phyloP scores from a whole-genome alignment of 2,113 vertebrate species.

The Trematomus loennbergii region DNA sequence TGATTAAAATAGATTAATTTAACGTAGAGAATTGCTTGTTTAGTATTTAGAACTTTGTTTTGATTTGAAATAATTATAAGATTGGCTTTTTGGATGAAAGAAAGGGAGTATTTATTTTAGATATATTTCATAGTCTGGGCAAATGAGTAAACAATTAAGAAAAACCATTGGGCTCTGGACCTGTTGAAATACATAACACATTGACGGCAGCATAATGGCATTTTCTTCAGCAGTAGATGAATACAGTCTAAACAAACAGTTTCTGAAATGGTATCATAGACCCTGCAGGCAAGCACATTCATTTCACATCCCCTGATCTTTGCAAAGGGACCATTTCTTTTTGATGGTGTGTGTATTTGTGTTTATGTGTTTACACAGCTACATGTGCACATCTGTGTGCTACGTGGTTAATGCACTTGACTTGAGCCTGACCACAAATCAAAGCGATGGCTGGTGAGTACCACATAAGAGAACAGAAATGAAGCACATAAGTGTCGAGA shows the following conservation, averaged over 20 bases:
- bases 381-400: constrained; percentile 54
- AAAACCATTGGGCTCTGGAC: constrained; percentile 9
- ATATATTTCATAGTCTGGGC: constrained; percentile 17
- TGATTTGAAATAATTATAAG: constrained; percentile 49
- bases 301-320: constrained; percentile 61
- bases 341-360: constrained; percentile 43
- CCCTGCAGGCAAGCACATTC: constrained; percentile 38
- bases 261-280: constrained; percentile 51
- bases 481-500: constrained; percentile 74
- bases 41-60: constrained; percentile 23
- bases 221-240: constrained; percentile 39
- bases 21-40: background rate
- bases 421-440: constrained; percentile 78
- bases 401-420: constrained; percentile 73
- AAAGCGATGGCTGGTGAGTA: constrained; percentile 73
- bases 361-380: constrained; percentile 46
- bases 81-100: constrained; percentile 43
- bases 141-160: too few species aligned
- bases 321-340: constrained; percentile 56
- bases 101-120: constrained; percentile 55
- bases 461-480: constrained; percentile 75
- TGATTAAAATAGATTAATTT: too few species aligned
- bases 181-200: constrained; percentile 40
- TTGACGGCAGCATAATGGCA: constrained; percentile 5
- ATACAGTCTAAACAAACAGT: constrained; percentile 41